Percentiles rank a stretch among this genome's conserved stretches.
These are phyloP conservation scores for Temnopleurus reevesii DNA, from an alignment of 53 echinoderm and acorn worm species.

Conservation along the genomic window DNA sequence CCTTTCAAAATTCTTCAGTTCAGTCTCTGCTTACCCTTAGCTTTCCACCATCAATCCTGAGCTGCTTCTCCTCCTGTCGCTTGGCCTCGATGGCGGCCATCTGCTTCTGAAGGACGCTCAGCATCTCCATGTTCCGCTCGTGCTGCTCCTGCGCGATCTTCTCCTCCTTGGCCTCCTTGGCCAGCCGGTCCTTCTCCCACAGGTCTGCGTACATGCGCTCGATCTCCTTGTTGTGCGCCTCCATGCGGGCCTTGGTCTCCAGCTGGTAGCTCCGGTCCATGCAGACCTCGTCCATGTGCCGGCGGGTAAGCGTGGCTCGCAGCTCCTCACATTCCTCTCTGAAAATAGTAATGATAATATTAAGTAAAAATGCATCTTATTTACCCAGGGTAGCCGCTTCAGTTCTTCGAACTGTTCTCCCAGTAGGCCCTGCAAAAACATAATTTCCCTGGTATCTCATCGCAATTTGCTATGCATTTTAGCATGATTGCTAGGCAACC, in stretches of 20 bases:
- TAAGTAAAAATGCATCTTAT: neutral
- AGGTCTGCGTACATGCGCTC: constrained; percentile 90
- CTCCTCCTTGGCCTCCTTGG: constrained; percentile 93
- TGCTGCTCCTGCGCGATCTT: constrained; percentile 73
- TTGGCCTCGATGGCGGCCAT: constrained; percentile 94
- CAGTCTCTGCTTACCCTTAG: constrained; percentile 74
- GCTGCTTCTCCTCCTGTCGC: constrained; percentile 85
- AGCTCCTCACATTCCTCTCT: constrained; percentile 99
- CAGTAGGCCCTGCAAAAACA: too few species aligned
- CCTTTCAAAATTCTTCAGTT: too few species aligned
- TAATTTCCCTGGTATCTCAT: too few species aligned
- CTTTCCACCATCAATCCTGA: constrained; percentile 89
- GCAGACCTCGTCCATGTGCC: constrained; percentile 99
- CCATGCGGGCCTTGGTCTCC: constrained; percentile 79
- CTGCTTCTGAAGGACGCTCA: constrained; percentile 83
- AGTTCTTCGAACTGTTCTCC: too few species aligned
- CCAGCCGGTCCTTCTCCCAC: constrained; percentile 91
- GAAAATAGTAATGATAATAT: neutral
- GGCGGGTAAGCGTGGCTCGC: constrained; percentile 83
- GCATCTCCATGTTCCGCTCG: constrained; percentile 79
- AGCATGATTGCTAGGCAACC: too few species aligned
- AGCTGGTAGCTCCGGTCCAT: constrained; percentile 89
- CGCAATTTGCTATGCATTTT: too few species aligned
- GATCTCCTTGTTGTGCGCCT: constrained; percentile 65
- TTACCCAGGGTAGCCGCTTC: neutral